These are phyloP conservation scores for Sisyra nigra DNA, from an alignment of 2,888 invertebrate genomes.

Conservation along the genomic window DNA sequence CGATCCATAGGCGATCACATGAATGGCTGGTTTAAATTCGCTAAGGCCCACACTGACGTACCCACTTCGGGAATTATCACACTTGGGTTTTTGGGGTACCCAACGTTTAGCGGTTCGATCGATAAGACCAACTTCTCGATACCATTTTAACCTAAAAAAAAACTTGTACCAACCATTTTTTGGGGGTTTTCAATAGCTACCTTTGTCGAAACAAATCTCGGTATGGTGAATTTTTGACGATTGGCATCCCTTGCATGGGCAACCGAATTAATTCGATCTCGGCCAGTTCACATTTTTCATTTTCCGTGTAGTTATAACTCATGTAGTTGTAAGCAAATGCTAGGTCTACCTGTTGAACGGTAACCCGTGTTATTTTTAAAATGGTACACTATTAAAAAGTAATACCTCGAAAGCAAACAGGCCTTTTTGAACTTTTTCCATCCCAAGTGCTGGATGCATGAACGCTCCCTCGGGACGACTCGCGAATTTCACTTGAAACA, in stretches of 20 bases:
- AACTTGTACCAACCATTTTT: too few relatives aligned
- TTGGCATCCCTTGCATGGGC: constrained; percentile 36
- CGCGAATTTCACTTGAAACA: constrained; percentile 37
- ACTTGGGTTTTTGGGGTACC: constrained; percentile 36
- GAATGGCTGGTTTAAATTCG: constrained; percentile 34
- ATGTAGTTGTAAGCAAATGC: constrained; percentile 43
- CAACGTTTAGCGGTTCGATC: constrained; percentile 32
- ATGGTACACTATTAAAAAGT: too few relatives aligned
- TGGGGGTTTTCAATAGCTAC: too few relatives aligned
- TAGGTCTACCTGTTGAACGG: constrained; percentile 33
- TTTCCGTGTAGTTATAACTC: constrained; percentile 40
- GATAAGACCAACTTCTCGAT: constrained; percentile 39
- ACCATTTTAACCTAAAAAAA: constrained; percentile 35
- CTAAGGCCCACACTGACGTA: constrained; percentile 37
- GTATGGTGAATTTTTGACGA: constrained; percentile 37
- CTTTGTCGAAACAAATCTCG: constrained; percentile 31
- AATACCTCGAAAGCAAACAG: constrained; percentile 40
- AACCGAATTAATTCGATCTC: constrained; percentile 40
- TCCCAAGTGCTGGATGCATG: constrained; percentile 34
- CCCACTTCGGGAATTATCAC: constrained; percentile 30
- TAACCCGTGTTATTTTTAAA: too few relatives aligned
- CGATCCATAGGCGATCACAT: constrained; percentile 23
- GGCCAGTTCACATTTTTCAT: constrained; percentile 42
- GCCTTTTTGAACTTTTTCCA: constrained; percentile 34
- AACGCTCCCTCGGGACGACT: constrained; percentile 36